Percentiles rank a stretch among this genome's conserved stretches.
phyloP scores from a whole-genome alignment of 2,113 vertebrate genomes.

The Gobius niger region DNA sequence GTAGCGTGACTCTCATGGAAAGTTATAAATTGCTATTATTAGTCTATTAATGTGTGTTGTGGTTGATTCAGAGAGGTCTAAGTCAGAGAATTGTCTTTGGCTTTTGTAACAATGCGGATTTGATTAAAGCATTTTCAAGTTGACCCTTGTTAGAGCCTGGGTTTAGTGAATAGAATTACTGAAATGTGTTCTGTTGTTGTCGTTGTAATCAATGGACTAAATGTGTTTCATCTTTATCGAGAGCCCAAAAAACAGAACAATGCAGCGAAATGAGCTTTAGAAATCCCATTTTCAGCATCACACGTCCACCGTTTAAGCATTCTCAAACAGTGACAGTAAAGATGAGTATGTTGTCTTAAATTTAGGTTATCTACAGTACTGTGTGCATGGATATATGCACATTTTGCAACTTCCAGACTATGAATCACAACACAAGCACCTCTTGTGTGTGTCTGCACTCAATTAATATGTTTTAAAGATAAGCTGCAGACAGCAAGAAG shows the following conservation, averaged over 20 bases:
- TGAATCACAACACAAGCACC: too few relatives aligned
- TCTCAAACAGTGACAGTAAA: too few relatives aligned
- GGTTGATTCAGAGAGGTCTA: conserved; percentile 3
- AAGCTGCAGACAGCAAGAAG: too few relatives aligned
- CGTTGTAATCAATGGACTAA: background rate
- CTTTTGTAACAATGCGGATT: background rate
- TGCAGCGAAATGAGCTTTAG: background rate
- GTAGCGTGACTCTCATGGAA: conserved; percentile 27
- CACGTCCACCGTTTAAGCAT: too few relatives aligned
- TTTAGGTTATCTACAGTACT: too few relatives aligned
- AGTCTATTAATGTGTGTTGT: conserved; percentile 15
- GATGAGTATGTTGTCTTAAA: too few relatives aligned
- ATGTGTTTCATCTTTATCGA: background rate
- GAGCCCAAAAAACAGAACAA: background rate
- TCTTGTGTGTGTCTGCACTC: too few relatives aligned
- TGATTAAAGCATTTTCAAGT: background rate
- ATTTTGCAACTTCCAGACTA: too few relatives aligned
- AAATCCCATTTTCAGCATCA: background rate
- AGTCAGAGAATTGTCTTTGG: conserved; percentile 1
- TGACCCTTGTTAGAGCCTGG: background rate
- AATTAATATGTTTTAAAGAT: too few relatives aligned
- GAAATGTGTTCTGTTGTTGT: background rate
- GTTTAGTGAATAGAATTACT: background rate
- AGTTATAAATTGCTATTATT: conserved; percentile 28
- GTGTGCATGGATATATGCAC: too few relatives aligned